A percentile compares a stretch with the other conserved stretches of the same genome.
These are phyloP conservation scores for Sycobia sp. DNA, from an alignment of 1,140 invertebrate genomes.

Conservation along the genomic window DNA sequence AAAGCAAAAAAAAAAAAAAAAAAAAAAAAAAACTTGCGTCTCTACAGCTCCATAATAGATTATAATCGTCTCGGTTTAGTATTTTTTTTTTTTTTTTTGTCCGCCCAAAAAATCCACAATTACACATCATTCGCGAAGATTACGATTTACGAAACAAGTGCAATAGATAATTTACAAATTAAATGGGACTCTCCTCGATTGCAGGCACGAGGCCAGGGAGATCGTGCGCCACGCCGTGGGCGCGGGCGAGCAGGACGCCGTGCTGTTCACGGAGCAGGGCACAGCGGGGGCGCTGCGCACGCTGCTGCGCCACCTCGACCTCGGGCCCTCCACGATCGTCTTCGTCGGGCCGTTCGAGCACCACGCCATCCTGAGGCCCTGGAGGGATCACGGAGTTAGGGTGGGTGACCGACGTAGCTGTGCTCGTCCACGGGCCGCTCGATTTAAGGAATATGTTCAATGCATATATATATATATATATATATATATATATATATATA, in stretches of 20 bases:
- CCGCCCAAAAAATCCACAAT: too few species aligned
- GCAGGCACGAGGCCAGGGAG: slow-evolving; percentile 79
- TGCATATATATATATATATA: too few species aligned
- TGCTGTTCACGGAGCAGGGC: slow-evolving; percentile 80
- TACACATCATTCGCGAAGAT: neutral
- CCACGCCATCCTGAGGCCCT: slow-evolving; percentile 82
- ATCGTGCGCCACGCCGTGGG: slow-evolving; percentile 82
- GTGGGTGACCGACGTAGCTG: slow-evolving; percentile 58
- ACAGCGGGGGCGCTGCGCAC: slow-evolving; percentile 76
- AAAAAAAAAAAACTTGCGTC: too few species aligned
- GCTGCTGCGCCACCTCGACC: slow-evolving; percentile 65
- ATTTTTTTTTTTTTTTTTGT: too few species aligned
- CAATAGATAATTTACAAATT: too few species aligned
- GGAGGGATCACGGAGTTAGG: slow-evolving; percentile 80
- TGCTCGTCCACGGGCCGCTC: too few species aligned
- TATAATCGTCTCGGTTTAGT: too few species aligned
- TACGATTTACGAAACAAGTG: neutral
- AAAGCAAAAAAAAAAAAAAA: too few species aligned
- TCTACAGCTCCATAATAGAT: too few species aligned
- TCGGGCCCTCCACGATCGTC: slow-evolving; percentile 68
- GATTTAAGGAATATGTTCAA: too few species aligned
- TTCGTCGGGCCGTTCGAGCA: slow-evolving; percentile 89
- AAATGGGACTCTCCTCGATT: slow-evolving; percentile 35
- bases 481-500: too few species aligned
- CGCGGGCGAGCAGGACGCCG: slow-evolving; percentile 81